phyloP scores from a whole-genome alignment of 2,797 vertebrate species.

The Aplochiton taeniatus region DNA sequence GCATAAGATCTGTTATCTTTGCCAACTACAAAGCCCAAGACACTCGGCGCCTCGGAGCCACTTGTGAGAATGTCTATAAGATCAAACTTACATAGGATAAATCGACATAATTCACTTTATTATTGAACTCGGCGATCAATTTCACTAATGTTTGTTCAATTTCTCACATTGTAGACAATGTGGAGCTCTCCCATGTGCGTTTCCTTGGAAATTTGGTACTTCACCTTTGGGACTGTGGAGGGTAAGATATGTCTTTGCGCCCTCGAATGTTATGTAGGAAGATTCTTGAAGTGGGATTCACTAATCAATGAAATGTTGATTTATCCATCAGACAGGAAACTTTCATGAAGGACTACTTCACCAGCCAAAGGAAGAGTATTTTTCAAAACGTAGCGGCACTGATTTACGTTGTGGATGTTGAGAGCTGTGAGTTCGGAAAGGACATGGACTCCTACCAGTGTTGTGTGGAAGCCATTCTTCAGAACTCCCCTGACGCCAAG shows the following conservation, averaged over 20 bases:
- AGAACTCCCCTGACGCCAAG: conserved; percentile 97
- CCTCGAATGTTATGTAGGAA: not conserved
- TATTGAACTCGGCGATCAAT: no score
- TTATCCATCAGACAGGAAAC: conserved; percentile 88
- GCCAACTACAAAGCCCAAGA: conserved; percentile 98
- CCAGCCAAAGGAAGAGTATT: conserved; percentile 98
- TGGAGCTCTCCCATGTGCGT: conserved; percentile 97
- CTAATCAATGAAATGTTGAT: not conserved
- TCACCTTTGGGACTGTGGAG: conserved; percentile 98
- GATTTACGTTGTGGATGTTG: conserved; percentile 98
- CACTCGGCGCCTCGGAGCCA: conserved; percentile 95
- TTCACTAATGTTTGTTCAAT: not conserved
- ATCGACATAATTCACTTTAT: not conserved
- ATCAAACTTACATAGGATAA: not conserved
- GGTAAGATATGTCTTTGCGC: conserved; percentile 74
- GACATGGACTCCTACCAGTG: conserved; percentile 99
- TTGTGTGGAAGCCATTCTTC: conserved; percentile 96
- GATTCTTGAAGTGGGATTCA: not conserved
- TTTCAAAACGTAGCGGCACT: conserved; percentile 97
- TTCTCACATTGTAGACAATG: conserved; percentile 81
- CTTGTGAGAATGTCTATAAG: conserved; percentile 83
- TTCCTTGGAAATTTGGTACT: conserved; percentile 98
- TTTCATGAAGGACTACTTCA: conserved; percentile 99
- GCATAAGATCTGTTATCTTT: conserved; percentile 99
- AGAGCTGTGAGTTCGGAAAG: conserved; percentile 97